phyloP scores from a whole-genome alignment of 2,113 vertebrate species.

The Nestor notabilis region DNA sequence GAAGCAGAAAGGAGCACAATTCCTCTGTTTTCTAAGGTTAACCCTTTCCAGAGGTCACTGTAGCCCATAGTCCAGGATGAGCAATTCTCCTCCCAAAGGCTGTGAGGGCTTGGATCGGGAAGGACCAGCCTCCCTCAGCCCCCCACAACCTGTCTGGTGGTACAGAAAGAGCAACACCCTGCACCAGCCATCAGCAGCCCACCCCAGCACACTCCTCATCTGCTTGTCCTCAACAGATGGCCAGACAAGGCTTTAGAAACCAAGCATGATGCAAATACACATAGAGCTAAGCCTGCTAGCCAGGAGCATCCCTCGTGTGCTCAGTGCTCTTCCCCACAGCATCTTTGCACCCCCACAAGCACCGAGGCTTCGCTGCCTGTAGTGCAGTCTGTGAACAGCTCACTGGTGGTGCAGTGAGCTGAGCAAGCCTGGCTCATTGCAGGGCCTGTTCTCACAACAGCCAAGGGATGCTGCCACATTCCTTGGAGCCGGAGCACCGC shows the following conservation, averaged over 20 bases:
- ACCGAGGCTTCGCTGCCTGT: accelerated
- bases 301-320: accelerated
- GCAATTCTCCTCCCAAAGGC: not conserved
- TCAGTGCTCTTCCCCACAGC: not conserved
- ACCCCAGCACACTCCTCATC: not conserved
- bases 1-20: not conserved
- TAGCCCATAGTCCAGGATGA: not conserved
- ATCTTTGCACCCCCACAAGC: too few relatives aligned
- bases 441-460: not conserved
- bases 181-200: accelerated
- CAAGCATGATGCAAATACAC: not conserved
- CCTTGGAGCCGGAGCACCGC: accelerated
- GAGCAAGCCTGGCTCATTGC: not conserved
- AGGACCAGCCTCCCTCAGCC: not conserved
- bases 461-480: not conserved
- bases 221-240: accelerated
- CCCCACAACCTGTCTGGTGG: accelerated
- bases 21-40: not conserved
- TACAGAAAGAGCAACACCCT: not conserved
- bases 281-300: accelerated
- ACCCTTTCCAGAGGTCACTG: not conserved
- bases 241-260: not conserved
- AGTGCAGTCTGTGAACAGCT: accelerated
- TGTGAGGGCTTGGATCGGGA: accelerated
- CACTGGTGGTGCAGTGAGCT: accelerated